Evolutionary conservation across 1,140 invertebrate species (phyloP).

Genomic region (Eufriesea mexicana): DNA sequence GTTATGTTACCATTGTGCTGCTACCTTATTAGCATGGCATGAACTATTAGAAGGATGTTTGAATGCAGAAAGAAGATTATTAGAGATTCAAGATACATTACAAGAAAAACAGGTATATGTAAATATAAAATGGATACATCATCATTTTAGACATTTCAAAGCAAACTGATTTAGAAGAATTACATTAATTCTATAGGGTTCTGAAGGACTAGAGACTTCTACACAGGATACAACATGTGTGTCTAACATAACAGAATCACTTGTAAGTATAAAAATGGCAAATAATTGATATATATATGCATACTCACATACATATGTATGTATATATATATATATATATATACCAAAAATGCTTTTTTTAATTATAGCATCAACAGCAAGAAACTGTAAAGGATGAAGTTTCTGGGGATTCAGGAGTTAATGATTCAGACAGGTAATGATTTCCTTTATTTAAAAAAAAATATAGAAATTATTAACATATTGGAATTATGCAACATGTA

Average conservation of each 20-base stretch:
- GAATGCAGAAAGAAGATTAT: conserved; percentile 83
- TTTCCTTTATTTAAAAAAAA: conserved; percentile 18
- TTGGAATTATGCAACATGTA: background rate
- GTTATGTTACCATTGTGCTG: conserved; percentile 86
- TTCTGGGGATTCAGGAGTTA: conserved; percentile 1
- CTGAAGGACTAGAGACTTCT: conserved; percentile 28
- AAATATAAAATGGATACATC: background rate
- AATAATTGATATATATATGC: background rate
- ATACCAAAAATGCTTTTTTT: background rate
- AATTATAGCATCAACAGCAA: conserved; percentile 50
- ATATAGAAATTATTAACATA: conserved; percentile 10
- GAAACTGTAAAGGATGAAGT: conserved; percentile 25
- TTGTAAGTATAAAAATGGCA: conserved; percentile 32
- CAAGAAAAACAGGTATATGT: conserved; percentile 65
- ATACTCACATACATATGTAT: background rate
- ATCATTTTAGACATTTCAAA: background rate
- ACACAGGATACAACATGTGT: background rate
- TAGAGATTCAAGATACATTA: conserved; percentile 69
- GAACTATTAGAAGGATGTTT: conserved; percentile 84
- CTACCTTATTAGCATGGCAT: conserved; percentile 85
- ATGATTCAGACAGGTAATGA: conserved; percentile 58
- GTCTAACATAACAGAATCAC: conserved; percentile 9
- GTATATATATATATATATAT: no score
- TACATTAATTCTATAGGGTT: background rate
- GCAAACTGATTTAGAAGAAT: background rate